A percentile compares a stretch with the other conserved stretches of the same genome.
phyloP scores from a whole-genome alignment of 2,113 vertebrate genomes.

The Furnarius figulus region DNA sequence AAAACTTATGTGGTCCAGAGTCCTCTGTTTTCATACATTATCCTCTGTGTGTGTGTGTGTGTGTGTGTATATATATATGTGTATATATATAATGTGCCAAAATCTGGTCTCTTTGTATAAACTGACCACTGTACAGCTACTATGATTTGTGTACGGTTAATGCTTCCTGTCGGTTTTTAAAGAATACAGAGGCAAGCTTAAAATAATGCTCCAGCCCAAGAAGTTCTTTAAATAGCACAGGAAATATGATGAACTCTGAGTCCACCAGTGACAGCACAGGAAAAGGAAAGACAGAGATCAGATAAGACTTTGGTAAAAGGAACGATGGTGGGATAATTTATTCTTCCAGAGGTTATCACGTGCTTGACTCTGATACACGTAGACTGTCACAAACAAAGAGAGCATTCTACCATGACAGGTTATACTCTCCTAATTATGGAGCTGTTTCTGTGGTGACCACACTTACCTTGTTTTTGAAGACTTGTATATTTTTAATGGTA shows the following conservation, averaged over 20 bases:
- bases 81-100: background rate
- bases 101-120: background rate
- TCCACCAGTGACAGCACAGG: background rate
- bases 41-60: too few species aligned
- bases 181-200: background rate
- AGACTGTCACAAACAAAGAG: background rate
- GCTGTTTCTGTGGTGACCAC: background rate
- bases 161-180: slow-evolving; percentile 13
- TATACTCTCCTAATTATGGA: background rate
- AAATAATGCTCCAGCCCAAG: slow-evolving; percentile 3
- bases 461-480: background rate
- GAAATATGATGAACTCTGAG: slow-evolving; percentile 1
- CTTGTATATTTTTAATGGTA: background rate
- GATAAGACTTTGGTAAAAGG: background rate
- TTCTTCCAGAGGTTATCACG: background rate
- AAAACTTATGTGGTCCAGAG: background rate
- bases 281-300: background rate
- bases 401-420: background rate
- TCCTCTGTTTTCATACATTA: background rate
- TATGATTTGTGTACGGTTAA: background rate
- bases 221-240: slow-evolving; percentile 38
- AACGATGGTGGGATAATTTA: background rate
- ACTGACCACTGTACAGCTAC: background rate
- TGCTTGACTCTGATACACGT: background rate
- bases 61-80: background rate